Evolutionary conservation across 2,113 vertebrate species (phyloP).

Genomic region (Pseudonaja textilis): DNA sequence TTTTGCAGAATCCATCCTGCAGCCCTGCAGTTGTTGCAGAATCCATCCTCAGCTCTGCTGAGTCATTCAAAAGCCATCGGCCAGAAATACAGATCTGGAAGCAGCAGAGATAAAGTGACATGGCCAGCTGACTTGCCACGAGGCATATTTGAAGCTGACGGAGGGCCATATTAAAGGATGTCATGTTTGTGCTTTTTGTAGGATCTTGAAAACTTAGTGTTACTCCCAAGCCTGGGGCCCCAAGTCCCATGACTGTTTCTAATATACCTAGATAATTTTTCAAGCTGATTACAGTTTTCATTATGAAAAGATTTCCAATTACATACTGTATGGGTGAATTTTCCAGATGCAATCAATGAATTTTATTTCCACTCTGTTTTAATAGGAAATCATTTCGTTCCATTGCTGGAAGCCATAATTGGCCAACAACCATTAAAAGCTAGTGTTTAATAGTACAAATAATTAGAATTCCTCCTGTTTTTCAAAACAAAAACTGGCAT

Average conservation of each 20-base stretch:
- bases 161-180: too few species aligned
- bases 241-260: neutral
- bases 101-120: too few species aligned
- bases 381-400: constrained; percentile 19
- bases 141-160: too few species aligned
- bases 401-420: constrained; percentile 34
- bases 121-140: too few species aligned
- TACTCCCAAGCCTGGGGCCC: neutral
- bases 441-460: neutral
- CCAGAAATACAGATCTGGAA: too few species aligned
- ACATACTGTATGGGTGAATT: neutral
- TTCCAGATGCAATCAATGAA: neutral
- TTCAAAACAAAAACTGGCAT: neutral
- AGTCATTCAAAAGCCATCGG: too few species aligned
- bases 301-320: neutral
- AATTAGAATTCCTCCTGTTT: neutral
- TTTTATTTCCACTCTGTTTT: neutral
- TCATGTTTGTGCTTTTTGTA: neutral
- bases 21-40: too few species aligned
- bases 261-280: neutral
- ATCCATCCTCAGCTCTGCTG: too few species aligned
- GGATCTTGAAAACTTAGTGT: neutral
- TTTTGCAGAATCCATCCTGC: too few species aligned
- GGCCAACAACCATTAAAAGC: constrained; percentile 29
- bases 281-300: neutral